Evolutionary conservation across 2,113 vertebrate species (phyloP).

Genomic region (Neogale vison): DNA sequence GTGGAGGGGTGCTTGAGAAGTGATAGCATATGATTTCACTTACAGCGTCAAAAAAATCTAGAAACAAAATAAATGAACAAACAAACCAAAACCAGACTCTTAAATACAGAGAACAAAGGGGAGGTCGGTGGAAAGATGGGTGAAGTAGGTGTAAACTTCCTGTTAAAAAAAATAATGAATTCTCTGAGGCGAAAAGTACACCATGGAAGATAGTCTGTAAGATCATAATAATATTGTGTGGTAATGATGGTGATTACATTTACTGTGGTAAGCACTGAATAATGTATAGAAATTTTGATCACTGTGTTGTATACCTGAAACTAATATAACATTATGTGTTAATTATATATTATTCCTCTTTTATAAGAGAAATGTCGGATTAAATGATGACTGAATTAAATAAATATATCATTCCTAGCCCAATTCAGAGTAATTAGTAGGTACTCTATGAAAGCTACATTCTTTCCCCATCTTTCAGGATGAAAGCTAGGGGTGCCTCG

Average conservation of each 20-base stretch:
- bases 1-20: neutral
- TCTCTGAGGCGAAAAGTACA: neutral
- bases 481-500: neutral
- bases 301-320: neutral
- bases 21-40: neutral
- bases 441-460: neutral
- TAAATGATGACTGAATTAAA: neutral
- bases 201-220: neutral
- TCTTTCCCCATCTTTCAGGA: neutral
- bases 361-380: neutral
- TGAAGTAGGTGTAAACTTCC: neutral
- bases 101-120: neutral
- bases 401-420: neutral
- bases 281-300: neutral
- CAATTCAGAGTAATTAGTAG: neutral
- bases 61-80: neutral
- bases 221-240: neutral
- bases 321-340: neutral
- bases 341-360: neutral
- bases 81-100: neutral
- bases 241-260: neutral
- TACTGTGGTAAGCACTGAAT: neutral
- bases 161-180: neutral
- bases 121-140: neutral
- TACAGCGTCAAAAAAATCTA: neutral